Evolutionary conservation across 2,113 vertebrate species (phyloP).

Genomic region (Ictidomys tridecemlineatus): DNA sequence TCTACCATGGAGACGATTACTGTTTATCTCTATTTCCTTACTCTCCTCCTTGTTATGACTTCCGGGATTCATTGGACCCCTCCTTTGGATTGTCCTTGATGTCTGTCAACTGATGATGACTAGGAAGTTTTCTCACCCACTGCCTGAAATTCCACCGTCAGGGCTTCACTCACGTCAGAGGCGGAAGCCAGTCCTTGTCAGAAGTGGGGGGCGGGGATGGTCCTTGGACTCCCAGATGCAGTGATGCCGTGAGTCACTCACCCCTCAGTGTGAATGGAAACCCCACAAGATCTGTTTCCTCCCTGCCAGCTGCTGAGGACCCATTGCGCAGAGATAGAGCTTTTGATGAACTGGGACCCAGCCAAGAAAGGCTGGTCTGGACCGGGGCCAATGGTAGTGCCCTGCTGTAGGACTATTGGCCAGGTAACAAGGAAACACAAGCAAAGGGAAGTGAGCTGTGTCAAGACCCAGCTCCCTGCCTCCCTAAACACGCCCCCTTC

Average conservation of each 20-base stretch:
- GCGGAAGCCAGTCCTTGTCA: not conserved
- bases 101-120: not conserved
- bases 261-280: not conserved
- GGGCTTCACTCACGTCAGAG: not conserved
- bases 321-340: not conserved
- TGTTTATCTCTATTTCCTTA: not conserved
- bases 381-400: fast-evolving
- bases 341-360: not conserved
- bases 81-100: slow-evolving; percentile 41
- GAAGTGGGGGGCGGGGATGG: not conserved
- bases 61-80: not conserved
- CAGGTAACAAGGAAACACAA: not conserved
- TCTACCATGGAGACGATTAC: not conserved
- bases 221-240: slow-evolving; percentile 52
- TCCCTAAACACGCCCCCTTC: not conserved
- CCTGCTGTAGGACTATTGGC: no score
- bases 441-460: not conserved
- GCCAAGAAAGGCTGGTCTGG: slow-evolving; percentile 4
- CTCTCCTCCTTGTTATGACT: not conserved
- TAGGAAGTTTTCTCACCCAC: not conserved
- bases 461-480: not conserved
- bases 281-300: not conserved
- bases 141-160: not conserved
- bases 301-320: not conserved
- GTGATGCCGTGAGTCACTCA: slow-evolving; percentile 38